phyloP scores from a whole-genome alignment of 1,140 invertebrate genomes.

The Drosophila triauraria region DNA sequence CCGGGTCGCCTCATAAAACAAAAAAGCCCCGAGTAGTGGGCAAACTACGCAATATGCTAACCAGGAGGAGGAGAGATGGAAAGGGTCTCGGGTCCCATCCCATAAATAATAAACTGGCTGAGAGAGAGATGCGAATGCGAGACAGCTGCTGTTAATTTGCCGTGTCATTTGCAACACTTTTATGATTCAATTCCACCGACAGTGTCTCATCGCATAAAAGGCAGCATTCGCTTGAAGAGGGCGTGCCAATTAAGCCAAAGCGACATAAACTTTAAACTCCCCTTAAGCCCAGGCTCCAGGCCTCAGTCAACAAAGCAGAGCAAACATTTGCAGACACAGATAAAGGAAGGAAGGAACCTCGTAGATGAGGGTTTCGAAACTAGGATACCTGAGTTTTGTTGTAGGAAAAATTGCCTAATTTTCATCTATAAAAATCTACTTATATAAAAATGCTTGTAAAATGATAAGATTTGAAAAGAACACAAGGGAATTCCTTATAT shows the following conservation, averaged over 20 bases:
- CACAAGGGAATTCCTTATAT: too few species aligned
- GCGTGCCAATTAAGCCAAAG: conserved; percentile 59
- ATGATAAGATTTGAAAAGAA: too few species aligned
- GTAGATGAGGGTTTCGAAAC: not conserved
- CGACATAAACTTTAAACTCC: conserved; percentile 55
- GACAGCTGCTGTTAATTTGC: conserved; percentile 60
- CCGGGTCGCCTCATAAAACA: conserved; percentile 72
- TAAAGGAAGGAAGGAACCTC: conserved; percentile 14
- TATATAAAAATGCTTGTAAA: too few species aligned
- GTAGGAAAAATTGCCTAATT: too few species aligned
- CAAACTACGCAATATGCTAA: conserved; percentile 76
- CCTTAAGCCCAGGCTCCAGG: conserved; percentile 6
- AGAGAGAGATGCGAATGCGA: conserved; percentile 11
- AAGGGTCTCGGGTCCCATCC: conserved; percentile 1
- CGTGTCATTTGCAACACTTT: conserved; percentile 78
- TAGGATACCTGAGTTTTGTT: not conserved
- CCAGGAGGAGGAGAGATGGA: conserved; percentile 18
- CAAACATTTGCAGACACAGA: conserved; percentile 53
- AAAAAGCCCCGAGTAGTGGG: too few species aligned
- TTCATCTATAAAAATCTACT: too few species aligned
- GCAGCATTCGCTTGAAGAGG: conserved; percentile 26
- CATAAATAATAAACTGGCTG: conserved; percentile 59
- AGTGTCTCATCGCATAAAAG: conserved; percentile 47
- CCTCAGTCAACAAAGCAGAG: conserved; percentile 48
- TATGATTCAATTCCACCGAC: conserved; percentile 69